These are phyloP conservation scores for Progne subis DNA, from an alignment of 2,113 vertebrate species.

Conservation along the genomic window DNA sequence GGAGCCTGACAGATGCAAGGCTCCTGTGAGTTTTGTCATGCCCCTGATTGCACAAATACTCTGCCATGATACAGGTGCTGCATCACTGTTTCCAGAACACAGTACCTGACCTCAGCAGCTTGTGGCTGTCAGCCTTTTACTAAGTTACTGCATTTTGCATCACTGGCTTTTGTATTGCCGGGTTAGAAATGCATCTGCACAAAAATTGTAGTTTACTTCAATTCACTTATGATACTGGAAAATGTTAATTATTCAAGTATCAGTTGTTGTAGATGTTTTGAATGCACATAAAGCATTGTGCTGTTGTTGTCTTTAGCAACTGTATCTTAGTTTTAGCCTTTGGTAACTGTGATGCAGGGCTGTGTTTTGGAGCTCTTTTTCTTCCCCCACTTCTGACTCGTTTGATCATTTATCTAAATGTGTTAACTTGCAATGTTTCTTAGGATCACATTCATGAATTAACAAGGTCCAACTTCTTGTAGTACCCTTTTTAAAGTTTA, in stretches of 20 bases:
- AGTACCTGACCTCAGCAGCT: neutral
- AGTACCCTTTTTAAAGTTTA: neutral
- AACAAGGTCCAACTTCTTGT: neutral
- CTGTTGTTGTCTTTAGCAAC: neutral
- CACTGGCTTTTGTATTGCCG: neutral
- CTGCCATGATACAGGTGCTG: neutral
- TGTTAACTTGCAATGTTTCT: neutral
- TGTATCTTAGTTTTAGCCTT: neutral
- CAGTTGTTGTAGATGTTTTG: neutral
- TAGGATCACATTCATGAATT: neutral
- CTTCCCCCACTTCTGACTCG: neutral
- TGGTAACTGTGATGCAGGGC: neutral
- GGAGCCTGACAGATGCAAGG: neutral
- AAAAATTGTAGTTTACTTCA: neutral
- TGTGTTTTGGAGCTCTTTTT: neutral
- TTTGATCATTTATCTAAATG: neutral
- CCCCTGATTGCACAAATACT: neutral
- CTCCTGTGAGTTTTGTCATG: neutral
- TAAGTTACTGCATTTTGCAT: neutral
- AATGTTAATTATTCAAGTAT: neutral
- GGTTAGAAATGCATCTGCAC: neutral
- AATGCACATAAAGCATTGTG: neutral
- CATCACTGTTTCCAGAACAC: neutral
- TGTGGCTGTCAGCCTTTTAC: neutral
- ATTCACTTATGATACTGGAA: neutral